Evolutionary conservation across 2,113 vertebrate genomes (phyloP).

Genomic region (Corythoichthys haematopterus): DNA sequence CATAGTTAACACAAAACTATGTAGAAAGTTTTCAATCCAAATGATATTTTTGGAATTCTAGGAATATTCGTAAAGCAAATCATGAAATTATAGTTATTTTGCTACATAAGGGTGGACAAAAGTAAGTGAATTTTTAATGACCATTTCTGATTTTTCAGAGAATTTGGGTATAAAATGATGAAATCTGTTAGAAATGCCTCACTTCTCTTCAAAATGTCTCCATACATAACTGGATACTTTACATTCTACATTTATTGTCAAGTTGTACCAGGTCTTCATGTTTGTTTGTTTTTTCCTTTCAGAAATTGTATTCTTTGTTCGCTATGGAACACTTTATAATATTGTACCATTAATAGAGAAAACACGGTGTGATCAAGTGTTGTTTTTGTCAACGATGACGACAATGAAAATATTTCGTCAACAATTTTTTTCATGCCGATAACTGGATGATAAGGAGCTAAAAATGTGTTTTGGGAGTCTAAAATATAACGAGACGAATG

Average conservation of each 20-base stretch:
- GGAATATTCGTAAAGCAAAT: not conserved
- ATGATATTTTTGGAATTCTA: not conserved
- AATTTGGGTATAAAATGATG: not conserved
- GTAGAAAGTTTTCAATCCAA: not conserved
- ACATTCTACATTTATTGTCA: not conserved
- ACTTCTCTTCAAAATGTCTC: not conserved
- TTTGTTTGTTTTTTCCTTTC: conserved; percentile 28
- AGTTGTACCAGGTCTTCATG: conserved; percentile 50
- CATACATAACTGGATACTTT: not conserved
- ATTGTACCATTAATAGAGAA: conserved; percentile 55
- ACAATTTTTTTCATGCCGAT: too few relatives aligned
- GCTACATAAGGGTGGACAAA: not conserved
- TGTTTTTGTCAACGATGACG: too few relatives aligned
- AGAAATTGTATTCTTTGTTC: conserved; percentile 45
- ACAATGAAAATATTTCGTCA: too few relatives aligned
- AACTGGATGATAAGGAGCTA: too few relatives aligned
- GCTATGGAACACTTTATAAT: conserved; percentile 32
- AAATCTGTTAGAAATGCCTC: not conserved
- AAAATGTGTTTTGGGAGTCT: too few relatives aligned
- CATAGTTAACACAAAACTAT: not conserved
- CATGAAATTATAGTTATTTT: not conserved
- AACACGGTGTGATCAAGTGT: conserved; percentile 4
- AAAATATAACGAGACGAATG: too few relatives aligned
- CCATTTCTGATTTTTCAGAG: not conserved
- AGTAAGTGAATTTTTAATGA: not conserved